Conservation (phyloP, 2,888 invertebrate species). For the Odontomyia ornata region DNA sequence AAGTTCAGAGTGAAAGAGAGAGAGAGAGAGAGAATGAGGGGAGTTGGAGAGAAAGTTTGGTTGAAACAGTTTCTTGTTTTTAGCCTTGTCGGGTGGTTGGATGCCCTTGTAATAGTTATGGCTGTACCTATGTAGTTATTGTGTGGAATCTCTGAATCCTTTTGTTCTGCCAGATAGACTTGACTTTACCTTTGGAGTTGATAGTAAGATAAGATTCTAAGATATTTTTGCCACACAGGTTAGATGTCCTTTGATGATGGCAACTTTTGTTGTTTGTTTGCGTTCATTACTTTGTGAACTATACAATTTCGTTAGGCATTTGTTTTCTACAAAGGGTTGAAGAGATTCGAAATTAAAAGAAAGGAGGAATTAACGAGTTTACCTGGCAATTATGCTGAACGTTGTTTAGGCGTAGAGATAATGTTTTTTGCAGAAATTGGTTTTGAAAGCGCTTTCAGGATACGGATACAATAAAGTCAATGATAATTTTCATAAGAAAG, state of each 20-base stretch:
- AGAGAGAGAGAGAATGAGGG: too few species aligned
- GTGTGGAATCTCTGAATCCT: not conserved
- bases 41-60: constrained; percentile 2
- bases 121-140: not conserved
- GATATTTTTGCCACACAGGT: constrained; percentile 5
- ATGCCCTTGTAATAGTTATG: not conserved
- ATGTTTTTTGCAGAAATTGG: too few species aligned
- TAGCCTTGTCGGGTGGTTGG: not conserved
- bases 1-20: too few species aligned
- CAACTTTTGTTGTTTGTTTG: constrained; percentile 1
- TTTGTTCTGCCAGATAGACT: not conserved
- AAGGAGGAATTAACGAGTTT: not conserved
- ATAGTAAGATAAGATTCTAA: not conserved
- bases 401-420: not conserved
- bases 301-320: not conserved
- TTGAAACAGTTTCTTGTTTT: constrained; percentile 3
- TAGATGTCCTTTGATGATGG: not conserved
- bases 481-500: too few species aligned
- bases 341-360: constrained; percentile 17
- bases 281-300: not conserved
- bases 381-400: not conserved
- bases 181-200: not conserved
- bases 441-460: too few species aligned
- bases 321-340: not conserved
- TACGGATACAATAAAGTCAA: too few species aligned